These are phyloP conservation scores for Onychostruthus taczanowskii DNA, from an alignment of 2,113 vertebrate species.

Conservation along the genomic window DNA sequence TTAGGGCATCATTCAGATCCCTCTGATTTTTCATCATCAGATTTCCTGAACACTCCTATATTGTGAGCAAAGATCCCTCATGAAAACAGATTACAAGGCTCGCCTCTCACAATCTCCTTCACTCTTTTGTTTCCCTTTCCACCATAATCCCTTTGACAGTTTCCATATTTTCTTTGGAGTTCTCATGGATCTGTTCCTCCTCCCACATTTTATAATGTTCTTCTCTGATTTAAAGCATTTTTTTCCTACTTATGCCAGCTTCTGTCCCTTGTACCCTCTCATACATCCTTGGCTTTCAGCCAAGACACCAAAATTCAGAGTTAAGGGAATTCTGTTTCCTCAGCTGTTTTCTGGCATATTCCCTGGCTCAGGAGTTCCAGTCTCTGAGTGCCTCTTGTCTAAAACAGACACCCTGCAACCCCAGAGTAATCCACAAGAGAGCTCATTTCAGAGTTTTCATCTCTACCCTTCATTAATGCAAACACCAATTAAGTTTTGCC, in stretches of 20 bases:
- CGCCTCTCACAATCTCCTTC: background rate
- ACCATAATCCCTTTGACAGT: background rate
- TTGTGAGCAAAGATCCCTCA: background rate
- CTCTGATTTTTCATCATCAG: background rate
- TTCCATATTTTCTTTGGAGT: background rate
- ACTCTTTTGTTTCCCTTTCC: background rate
- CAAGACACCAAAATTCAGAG: background rate
- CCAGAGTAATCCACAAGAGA: background rate
- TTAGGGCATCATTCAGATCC: background rate
- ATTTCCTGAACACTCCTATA: background rate
- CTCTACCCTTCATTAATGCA: background rate
- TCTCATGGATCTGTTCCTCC: background rate
- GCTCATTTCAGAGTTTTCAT: background rate
- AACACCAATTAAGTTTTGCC: background rate
- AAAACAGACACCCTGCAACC: background rate
- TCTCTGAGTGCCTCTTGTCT: background rate
- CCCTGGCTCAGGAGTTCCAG: background rate
- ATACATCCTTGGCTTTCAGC: background rate
- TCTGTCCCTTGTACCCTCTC: background rate
- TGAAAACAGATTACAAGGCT: background rate
- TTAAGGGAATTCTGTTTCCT: background rate
- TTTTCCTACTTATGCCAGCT: background rate
- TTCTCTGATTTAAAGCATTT: background rate
- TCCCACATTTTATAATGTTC: background rate
- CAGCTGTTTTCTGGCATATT: background rate